Conservation (phyloP, 1,140 invertebrate species). For the Drosophila miranda region DNA sequence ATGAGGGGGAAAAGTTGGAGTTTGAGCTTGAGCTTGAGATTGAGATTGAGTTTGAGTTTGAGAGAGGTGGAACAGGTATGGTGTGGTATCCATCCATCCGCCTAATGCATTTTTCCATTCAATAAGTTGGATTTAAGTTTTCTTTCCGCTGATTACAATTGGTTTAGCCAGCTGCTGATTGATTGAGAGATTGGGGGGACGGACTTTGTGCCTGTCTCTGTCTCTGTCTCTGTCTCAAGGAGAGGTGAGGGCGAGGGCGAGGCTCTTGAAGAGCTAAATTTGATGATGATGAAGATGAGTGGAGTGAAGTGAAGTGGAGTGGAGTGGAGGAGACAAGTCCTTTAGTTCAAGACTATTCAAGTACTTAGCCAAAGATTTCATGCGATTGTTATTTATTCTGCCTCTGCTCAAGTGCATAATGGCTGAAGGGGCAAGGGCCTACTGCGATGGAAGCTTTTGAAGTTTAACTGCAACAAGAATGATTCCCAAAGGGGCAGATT, state of each 20-base stretch:
- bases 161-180: slow-evolving; percentile 77
- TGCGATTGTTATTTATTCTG: slow-evolving; percentile 30
- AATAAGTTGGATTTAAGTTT: slow-evolving; percentile 50
- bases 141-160: slow-evolving; percentile 54
- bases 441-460: slow-evolving; percentile 15
- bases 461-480: no score
- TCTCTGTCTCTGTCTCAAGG: not conserved
- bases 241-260: not conserved
- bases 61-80: slow-evolving; percentile 23
- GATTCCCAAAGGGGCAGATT: no score
- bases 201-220: no score
- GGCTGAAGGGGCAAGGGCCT: not conserved
- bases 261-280: not conserved
- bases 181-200: slow-evolving; percentile 64
- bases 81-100: slow-evolving; percentile 16
- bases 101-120: slow-evolving; percentile 70
- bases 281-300: slow-evolving; percentile 18
- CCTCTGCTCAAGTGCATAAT: slow-evolving; percentile 34
- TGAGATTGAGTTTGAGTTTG: not conserved
- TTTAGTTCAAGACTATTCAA: slow-evolving; percentile 15
- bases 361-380: slow-evolving; percentile 36
- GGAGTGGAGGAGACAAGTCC: slow-evolving; percentile 23
- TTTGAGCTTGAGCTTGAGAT: not conserved
- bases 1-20: not conserved
- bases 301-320: slow-evolving; percentile 5